These are phyloP conservation scores for Sympetrum striolatum DNA, from an alignment of 2,888 invertebrate genomes.

Conservation along the genomic window DNA sequence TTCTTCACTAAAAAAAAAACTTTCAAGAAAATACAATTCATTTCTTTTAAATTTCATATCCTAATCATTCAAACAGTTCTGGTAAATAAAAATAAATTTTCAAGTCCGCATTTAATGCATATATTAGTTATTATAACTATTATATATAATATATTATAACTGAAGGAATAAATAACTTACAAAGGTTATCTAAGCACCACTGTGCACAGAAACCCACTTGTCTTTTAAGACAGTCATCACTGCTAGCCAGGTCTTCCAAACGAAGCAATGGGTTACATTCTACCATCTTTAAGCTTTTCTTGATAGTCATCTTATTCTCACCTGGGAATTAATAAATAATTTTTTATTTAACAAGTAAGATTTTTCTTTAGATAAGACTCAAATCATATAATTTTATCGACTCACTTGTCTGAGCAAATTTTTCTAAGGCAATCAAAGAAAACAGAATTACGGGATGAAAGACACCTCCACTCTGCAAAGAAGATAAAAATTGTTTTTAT, in stretches of 20 bases:
- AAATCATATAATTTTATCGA: slow-evolving; percentile 46
- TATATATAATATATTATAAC: no score
- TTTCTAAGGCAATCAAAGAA: slow-evolving; percentile 88
- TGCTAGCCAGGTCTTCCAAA: slow-evolving; percentile 72
- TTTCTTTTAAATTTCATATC: no score
- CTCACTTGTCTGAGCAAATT: slow-evolving; percentile 88
- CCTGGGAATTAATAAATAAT: slow-evolving; percentile 57
- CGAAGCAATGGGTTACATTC: slow-evolving; percentile 71
- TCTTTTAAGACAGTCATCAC: slow-evolving; percentile 71
- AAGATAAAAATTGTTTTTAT: slow-evolving; percentile 47
- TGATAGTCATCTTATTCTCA: slow-evolving; percentile 84
- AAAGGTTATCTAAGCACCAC: slow-evolving; percentile 92
- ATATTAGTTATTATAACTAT: no score
- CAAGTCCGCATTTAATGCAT: no score
- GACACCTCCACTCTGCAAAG: slow-evolving; percentile 64
- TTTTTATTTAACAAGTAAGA: background rate
- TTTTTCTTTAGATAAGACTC: background rate
- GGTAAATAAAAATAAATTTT: no score
- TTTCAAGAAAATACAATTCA: no score
- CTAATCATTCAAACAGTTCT: no score
- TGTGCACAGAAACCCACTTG: slow-evolving; percentile 93
- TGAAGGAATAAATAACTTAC: slow-evolving; percentile 62
- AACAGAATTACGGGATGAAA: slow-evolving; percentile 82
- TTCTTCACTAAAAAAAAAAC: no score
- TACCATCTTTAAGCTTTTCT: slow-evolving; percentile 67